phyloP scores from a whole-genome alignment of 64 coral and sea anemone genomes.

The Anthopleura sola region DNA sequence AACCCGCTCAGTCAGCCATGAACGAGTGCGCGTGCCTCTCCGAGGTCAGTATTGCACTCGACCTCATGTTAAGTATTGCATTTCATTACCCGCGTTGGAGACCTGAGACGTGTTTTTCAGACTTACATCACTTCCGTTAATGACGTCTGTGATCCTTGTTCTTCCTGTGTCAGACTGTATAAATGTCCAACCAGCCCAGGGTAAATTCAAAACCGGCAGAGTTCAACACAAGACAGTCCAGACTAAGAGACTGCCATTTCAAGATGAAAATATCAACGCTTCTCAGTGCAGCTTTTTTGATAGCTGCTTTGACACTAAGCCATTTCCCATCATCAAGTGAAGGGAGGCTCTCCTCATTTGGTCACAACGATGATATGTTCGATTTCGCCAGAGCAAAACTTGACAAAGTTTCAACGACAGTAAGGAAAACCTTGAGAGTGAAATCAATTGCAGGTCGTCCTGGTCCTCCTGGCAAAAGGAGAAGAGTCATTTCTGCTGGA shows the following conservation, averaged over 20 bases:
- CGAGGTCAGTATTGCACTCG: too few species aligned
- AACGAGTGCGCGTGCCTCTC: too few species aligned
- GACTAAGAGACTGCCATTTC: background rate
- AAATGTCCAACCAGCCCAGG: background rate
- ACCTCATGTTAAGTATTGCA: too few species aligned
- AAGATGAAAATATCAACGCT: background rate
- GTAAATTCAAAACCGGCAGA: background rate
- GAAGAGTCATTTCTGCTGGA: background rate
- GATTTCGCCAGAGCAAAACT: background rate
- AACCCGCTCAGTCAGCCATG: too few species aligned
- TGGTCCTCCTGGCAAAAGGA: background rate
- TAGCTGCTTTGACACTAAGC: background rate
- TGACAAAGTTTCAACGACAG: slow-evolving; percentile 2
- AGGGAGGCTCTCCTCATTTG: background rate
- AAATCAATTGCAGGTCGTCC: background rate
- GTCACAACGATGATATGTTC: background rate
- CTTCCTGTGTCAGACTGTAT: slow-evolving; percentile 1
- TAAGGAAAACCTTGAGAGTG: background rate
- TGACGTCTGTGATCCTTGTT: background rate
- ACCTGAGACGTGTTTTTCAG: background rate
- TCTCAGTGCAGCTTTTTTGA: background rate
- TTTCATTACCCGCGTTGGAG: too few species aligned
- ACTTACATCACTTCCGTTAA: background rate
- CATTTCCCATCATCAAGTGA: background rate
- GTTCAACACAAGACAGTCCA: background rate